Evolutionary conservation across 2,113 vertebrate species (phyloP), one percentile per base, ranked within the genome.

Genomic region (Desmodus rotundus): DNA sequence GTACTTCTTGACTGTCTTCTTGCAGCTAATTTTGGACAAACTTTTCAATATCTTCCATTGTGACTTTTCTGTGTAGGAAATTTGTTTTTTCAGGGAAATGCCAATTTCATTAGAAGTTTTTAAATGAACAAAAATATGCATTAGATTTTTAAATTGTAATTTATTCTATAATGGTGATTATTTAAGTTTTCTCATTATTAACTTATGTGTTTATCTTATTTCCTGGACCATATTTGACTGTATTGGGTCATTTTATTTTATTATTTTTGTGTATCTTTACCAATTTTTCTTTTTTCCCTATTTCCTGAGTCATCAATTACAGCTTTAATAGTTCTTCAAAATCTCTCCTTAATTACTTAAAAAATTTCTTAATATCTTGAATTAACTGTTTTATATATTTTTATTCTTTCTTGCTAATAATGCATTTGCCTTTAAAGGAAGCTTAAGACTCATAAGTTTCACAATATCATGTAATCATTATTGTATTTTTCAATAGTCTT

Each of bases 161-260:
- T 67, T 90, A 8, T 67, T 92, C 11, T 95, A 2, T 74, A 80
- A 77, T 95, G 76, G 24, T 76, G 50, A 52, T 86, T 94, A 36
- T 45, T 3, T 84, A 65, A 73, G 38, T 61, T 93, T 81, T 58
- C 47, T 94, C 4, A 28, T 45, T 68, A 45, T 9, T 77, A 78
- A 58, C 31, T 63, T 86, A 24, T 0, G 1, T 58, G 4, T 52
- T 58, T 90, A 1, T n/a, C 8, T 89, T 78, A 61, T 88, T 67
- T 50, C 14, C 28, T 84, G 81, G 20, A 65, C 77, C 8, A 74
- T 36, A 61, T 33, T 36, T 41, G 74, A 70, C 43, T 78, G 5
- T 89, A 33, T 72, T 80, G 92, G n/a, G 15, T 28, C 90, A 26
- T 85, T 36, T 89, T 92, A 26, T 88, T 95, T 92, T 80, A 54